Evolutionary conservation across 2,113 vertebrate species (phyloP), one percentile per base, ranked within the genome.

Genomic region (Lepisosteus osseus): DNA sequence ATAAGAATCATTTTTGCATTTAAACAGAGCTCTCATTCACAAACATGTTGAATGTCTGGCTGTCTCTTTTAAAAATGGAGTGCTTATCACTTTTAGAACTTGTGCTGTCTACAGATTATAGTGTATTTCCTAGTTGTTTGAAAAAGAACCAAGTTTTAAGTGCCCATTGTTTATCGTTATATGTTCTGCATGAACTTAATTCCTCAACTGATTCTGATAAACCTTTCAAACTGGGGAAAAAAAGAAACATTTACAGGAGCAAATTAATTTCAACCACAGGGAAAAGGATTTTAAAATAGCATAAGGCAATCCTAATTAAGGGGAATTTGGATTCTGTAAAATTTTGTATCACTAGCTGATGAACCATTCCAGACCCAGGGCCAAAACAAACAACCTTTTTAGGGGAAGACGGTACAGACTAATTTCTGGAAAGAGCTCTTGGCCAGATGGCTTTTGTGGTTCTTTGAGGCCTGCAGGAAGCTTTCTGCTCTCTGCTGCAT

Each of bases 381-480:
- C 7, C 40, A 42, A 45, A 47, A 14, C 6, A 13, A n/a, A 12
- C 4, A 4, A 51, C 5, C 9, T 51, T 51, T 51, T 51, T 51
- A 9, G 5, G 9, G 47, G 47, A 51, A 1, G 47, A 51, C 5
- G 5, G 42, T 66, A n/a, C 6, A 7, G 12, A n/a, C 14, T 51
- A 6, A 9, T 47, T 44, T 47, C 1, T 15, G 14, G 64, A 7
- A 44, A 66, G 9, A n/a, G 29, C 9, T 66, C n/a, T 66, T 40
- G 54, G 54, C 54, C 54, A 59, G 29, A 3, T 42, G 67, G 67
- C 54, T 69, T 69, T 59, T 41, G 55, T 57, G 40, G 67, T 9
- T 14, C 67, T 57, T 13, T 69, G 67, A 59, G 67, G 67, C 54
- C 40, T 42, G 14, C 54, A 69, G 67, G 67, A 69, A 69, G 55